Base-by-base conservation (phyloP, 2,797 vertebrate genomes). In the Macroramphosus scolopax region DNA sequence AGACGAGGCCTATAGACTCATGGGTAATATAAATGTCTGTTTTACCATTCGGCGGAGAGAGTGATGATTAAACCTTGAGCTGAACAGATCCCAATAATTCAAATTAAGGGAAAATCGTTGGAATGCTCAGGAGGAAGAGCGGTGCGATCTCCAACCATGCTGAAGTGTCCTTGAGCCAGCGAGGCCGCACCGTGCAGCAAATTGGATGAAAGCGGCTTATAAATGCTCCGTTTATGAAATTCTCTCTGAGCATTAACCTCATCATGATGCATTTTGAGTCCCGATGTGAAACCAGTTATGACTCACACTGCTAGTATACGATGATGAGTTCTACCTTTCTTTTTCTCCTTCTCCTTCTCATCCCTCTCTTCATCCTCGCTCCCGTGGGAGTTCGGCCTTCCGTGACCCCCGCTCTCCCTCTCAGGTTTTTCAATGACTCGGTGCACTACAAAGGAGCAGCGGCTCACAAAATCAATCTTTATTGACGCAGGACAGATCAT, bases 241-340 rank as follows among this genome's bases (percentile, higher is more conserved):
- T 6, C 3, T 6, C 3, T 22, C 20, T 6, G 2, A 26, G 2
- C 25, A 2, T 43, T 59, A 53, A 60, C 48, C 44, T 58, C 35
- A 14, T 45, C 12, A 17, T 22, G 17, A 48, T 32, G 18, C 18
- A 57, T 56, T 35, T 39, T 42, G 16, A 25, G 12, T 45, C 52
- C 13, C 20, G 25, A 10, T 45, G 25, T 37, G 13, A 61, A 65
- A 62, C 56, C 73, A 63, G 57, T 51, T 62, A 69, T 14, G 45
- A 75, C 64, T 62, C 60, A 63, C 60, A 30, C 12, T 2, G 16
- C 28, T 44, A 31, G 33, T 36, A 3, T 11, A 18, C 16, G 10
- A 34, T 49, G n/a, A n/a, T 4, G 10, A 35, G 24, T 45, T 63
- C 51, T 86, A 87, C 87, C 83, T 88, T 79, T 86, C 48, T 17